Base-by-base conservation (phyloP, 2,113 vertebrate genomes). In the Rhegmatorhina hoffmannsi region DNA sequence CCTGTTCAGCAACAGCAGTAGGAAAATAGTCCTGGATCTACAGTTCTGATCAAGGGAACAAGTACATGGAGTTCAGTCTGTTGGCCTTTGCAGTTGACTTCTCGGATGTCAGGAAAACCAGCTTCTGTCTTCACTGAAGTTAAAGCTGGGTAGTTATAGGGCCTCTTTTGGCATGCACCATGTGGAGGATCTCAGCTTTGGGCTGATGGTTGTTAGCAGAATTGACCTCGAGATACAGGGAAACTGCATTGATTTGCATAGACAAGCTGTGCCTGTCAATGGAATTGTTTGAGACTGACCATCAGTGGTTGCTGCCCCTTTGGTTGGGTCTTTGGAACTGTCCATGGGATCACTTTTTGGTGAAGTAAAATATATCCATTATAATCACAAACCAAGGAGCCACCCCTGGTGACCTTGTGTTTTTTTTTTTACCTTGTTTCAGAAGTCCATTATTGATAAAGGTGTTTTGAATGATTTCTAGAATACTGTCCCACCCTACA, bases 221-320 rank as follows among this genome's bases (percentile, higher is more conserved):
- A 9, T 25, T 50, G 6, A 17, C 2, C 46, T 80, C 19, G 6
- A 20, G 19, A 8, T 4, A 6, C 0, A 26, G 11, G 28, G 23
- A 76, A 36, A 84, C 17, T 69, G n/a, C 18, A 36, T 7, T 46
- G 33, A 28, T 63, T 67, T 87, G 20, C 6, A 10, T 6, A 25
- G 70, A 16, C 16, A n/a, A 36, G 7, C 13, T 56, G 19, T 58
- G 15, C 17, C 46, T 76, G 4, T 29, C 25, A 38, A 11, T 2
- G 4, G 49, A 69, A 29, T 13, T 49, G 5, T 29, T 34, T 58
- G 29, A 29, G 6, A 4, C 0, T 75, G 52, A 18, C 16, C 17
- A 6, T 33, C 3, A 2, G 9, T 55, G 52, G 9, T 28, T 53
- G 34, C 3, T 56, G 12, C 1, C 10, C 24, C 31, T 73, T 60